Evolutionary conservation across 2,888 invertebrate genomes (phyloP), one percentile per base, ranked within the genome.

Genomic region (Microctonus brassicae): DNA sequence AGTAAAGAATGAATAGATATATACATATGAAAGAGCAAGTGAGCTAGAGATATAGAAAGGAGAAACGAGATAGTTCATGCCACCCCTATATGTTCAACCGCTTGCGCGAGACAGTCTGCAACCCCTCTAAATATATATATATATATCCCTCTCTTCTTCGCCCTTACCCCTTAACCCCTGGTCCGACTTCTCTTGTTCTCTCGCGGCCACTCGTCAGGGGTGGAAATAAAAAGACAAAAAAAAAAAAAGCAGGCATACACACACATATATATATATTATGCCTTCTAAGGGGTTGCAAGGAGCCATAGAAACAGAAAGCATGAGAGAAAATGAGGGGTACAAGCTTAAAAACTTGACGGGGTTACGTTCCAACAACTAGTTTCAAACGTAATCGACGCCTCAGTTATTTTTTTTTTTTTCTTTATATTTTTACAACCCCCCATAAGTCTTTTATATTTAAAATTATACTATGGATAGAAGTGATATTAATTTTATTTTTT

Each of bases 31-130:
- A 53, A 36, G 65, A 69, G 65, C 1, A 22, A 67, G 58, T 26
- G 29, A 57, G 63, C 61, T 52, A 4, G 17, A 24, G 22, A 67
- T 20, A 24, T 20, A 24, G n/a, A 60, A 47, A 34, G 20, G 47
- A 68, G 24, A 33, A n/a, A 47, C 29, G 58, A 22, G 33, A 20
- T 33, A 47, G 62, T 57, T 47, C 58, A 52, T 52, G 33, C 67
- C 57, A 68, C 65, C 73, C 58, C 52, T 57, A 29, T 63, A 66
- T 66, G 36, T 73, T 66, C n/a, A 47, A 55, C 63, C 72, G 74
- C 62, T 61, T 75, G 80, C 76, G 78, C 81, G 78, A 79, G 78
- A 80, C 81, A 78, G 81, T 81, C 80, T 76, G 72, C 75, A 73
- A 76, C 76, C 79, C 76, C 79, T 78, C 76, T 74, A 22, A 33